A percentile compares a stretch with the other conserved stretches of the same genome.
Conservation (phyloP, 2,113 vertebrate genomes). For the Campylorhamphus procurvoides region DNA sequence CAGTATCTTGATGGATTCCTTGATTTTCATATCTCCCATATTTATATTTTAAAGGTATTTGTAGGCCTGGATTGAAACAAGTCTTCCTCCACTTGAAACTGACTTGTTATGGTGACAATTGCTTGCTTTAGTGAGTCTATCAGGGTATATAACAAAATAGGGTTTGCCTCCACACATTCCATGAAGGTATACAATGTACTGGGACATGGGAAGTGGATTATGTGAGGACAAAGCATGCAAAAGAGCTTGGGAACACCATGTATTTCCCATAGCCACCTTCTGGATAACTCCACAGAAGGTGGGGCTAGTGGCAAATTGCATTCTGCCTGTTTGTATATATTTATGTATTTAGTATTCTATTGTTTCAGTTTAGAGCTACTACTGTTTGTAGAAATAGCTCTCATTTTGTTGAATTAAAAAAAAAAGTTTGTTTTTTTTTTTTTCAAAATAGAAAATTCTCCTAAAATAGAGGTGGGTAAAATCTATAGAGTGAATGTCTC, state of each 20-base stretch:
- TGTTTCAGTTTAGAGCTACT: background rate
- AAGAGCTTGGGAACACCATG: background rate
- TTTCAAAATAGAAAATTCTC: background rate
- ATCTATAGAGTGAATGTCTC: background rate
- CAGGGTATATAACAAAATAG: background rate
- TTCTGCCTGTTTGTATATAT: background rate
- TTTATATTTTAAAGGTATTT: background rate
- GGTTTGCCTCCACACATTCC: background rate
- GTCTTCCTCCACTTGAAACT: background rate
- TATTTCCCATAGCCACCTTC: background rate
- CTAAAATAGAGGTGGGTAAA: background rate
- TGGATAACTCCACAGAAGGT: background rate
- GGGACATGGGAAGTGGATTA: background rate
- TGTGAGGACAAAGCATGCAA: background rate
- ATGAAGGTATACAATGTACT: fast-evolving
- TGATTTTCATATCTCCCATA: background rate
- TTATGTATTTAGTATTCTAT: background rate
- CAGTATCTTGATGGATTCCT: background rate
- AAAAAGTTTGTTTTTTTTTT: background rate
- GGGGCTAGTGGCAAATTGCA: fast-evolving
- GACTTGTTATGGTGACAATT: background rate
- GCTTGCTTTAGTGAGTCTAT: background rate
- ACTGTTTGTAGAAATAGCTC: background rate
- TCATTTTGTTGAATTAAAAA: background rate
- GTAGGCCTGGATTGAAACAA: background rate